A percentile compares a stretch with the other conserved stretches of the same genome.
phyloP scores from a whole-genome alignment of 35 echinoderm and acorn worm genomes.

The Apostichopus parvimensis region DNA sequence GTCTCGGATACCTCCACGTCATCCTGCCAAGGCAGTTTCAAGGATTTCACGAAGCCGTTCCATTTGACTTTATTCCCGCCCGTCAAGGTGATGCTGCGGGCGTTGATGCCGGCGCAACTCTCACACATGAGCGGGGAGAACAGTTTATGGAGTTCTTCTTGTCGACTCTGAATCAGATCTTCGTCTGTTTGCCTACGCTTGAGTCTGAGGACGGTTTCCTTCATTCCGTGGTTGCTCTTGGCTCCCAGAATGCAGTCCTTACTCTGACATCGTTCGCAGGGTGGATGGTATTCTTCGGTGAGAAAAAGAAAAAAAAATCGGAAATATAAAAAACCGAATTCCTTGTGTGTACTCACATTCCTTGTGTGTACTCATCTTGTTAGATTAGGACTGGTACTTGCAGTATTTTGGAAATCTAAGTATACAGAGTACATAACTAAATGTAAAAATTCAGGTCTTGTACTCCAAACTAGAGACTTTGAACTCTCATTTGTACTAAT shows the following conservation, averaged over 20 bases:
- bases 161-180: no score
- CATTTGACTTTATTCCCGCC: not conserved
- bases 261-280: not conserved
- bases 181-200: not conserved
- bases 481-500: no score
- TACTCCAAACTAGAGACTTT: no score
- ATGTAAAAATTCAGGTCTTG: no score
- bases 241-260: not conserved
- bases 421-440: no score
- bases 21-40: constrained; percentile 30
- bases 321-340: no score
- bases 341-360: no score
- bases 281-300: not conserved
- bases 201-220: not conserved
- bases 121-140: constrained; percentile 7
- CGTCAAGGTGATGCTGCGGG: not conserved
- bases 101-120: not conserved
- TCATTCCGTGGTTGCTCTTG: not conserved
- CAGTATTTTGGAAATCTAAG: no score
- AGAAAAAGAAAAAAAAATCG: not conserved
- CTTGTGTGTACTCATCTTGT: no score
- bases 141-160: constrained; percentile 1
- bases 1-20: not conserved
- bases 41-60: constrained; percentile 6
- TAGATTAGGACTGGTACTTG: no score